Evolutionary conservation across 2,888 invertebrate genomes (phyloP).

Genomic region (Rhabditoides inermis): DNA sequence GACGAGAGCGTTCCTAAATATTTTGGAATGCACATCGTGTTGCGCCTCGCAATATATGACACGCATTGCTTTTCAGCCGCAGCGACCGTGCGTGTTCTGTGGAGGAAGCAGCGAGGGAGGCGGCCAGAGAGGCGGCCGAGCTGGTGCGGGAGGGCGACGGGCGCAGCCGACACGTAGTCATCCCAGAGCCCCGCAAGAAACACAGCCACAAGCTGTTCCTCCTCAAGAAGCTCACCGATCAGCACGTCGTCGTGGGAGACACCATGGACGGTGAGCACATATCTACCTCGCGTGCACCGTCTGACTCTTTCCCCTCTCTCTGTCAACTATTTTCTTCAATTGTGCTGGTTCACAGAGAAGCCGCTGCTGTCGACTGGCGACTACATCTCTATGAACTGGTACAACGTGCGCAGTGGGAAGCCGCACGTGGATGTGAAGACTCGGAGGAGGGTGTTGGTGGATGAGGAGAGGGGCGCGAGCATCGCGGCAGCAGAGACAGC

Average conservation of each 20-base stretch:
- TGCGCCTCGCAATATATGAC: no score
- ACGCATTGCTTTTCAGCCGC: no score
- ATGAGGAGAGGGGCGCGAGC: background rate
- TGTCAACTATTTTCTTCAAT: no score
- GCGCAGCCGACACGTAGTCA: constrained; percentile 16
- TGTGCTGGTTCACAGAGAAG: no score
- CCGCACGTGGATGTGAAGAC: constrained; percentile 55
- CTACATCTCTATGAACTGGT: constrained; percentile 56
- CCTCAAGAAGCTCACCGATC: constrained; percentile 12
- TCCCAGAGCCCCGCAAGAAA: constrained; percentile 16
- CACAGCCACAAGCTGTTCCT: constrained; percentile 18
- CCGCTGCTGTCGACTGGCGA: constrained; percentile 30
- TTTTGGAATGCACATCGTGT: no score
- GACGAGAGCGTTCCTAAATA: no score
- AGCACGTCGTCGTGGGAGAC: constrained; percentile 5
- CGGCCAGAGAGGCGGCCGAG: background rate
- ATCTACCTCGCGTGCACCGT: no score
- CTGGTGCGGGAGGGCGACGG: background rate
- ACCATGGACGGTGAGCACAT: constrained; percentile 3
- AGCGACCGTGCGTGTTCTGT: no score
- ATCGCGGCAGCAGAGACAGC: background rate
- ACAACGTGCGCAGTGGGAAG: constrained; percentile 53
- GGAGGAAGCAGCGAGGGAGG: no score
- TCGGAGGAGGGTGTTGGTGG: constrained; percentile 50
- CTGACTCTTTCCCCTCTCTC: no score